Evolutionary conservation across 2,113 vertebrate species (phyloP).

Genomic region (Siniperca knerii): DNA sequence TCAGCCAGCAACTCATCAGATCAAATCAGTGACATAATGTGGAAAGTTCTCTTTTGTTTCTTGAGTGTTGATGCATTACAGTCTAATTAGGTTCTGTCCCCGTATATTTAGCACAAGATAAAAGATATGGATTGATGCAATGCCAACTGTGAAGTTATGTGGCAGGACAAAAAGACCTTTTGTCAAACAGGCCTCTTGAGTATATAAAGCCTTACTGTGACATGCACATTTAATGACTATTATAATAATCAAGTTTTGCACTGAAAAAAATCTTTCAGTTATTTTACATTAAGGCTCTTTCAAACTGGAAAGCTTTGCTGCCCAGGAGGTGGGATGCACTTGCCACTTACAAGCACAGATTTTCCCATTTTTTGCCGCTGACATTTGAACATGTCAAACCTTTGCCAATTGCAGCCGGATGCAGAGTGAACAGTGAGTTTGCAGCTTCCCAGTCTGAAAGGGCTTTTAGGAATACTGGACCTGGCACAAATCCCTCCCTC

Average conservation of each 20-base stretch:
- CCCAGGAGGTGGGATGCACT: neutral
- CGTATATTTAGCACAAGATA: constrained; percentile 16
- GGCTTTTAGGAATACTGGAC: constrained; percentile 8
- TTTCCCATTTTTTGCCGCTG: neutral
- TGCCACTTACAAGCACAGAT: neutral
- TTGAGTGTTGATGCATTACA: constrained; percentile 32
- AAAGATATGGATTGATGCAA: constrained; percentile 48
- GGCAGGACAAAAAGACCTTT: constrained; percentile 16
- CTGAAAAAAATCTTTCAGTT: constrained; percentile 17
- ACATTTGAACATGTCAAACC: constrained; percentile 4
- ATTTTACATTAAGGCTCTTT: constrained; percentile 15
- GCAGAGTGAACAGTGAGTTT: neutral
- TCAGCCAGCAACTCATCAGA: constrained; percentile 33
- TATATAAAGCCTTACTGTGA: neutral
- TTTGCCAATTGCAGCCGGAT: neutral
- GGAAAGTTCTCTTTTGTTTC: constrained; percentile 35
- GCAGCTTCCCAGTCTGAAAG: constrained; percentile 17
- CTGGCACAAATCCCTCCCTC: neutral
- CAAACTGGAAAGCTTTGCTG: constrained; percentile 13
- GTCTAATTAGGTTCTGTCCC: constrained; percentile 18
- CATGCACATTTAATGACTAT: constrained; percentile 12
- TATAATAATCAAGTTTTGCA: neutral
- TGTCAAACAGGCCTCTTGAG: neutral
- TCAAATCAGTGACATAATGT: constrained; percentile 32
- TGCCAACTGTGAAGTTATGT: constrained; percentile 44